Evolutionary conservation across 2,797 vertebrate species (phyloP).

Genomic region (Gastrophryne carolinensis): DNA sequence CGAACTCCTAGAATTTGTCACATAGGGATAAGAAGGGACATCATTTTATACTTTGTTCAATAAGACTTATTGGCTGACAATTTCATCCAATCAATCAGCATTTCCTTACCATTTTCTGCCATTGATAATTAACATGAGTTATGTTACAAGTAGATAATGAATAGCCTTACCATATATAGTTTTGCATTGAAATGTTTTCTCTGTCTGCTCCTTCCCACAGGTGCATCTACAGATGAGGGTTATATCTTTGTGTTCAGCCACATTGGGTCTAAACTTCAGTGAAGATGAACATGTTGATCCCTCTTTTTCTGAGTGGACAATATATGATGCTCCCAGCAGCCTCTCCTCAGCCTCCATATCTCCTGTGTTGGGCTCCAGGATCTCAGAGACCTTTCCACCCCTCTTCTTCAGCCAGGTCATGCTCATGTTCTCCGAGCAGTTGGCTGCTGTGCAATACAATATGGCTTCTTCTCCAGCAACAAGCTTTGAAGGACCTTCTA

Average conservation of each 20-base stretch:
- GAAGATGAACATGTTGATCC: not conserved
- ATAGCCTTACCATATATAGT: constrained; percentile 25
- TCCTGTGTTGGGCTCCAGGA: not conserved
- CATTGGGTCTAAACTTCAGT: constrained; percentile 21
- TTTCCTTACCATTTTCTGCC: not conserved
- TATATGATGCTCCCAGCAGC: constrained; percentile 7
- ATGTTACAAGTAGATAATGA: too few relatives aligned
- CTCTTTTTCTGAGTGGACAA: not conserved
- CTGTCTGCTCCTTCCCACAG: not conserved
- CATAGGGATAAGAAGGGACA: too few relatives aligned
- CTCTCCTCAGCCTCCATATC: not conserved
- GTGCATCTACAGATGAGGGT: constrained; percentile 30
- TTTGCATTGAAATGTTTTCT: constrained; percentile 9
- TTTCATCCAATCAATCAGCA: too few relatives aligned
- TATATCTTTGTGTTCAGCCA: constrained; percentile 7
- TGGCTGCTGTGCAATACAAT: not conserved
- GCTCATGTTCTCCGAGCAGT: not conserved
- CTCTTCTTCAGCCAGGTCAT: constrained; percentile 6
- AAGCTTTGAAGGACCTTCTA: constrained; percentile 10
- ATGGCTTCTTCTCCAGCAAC: constrained; percentile 14
- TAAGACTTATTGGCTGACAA: too few relatives aligned
- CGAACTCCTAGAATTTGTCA: too few relatives aligned
- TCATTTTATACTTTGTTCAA: too few relatives aligned
- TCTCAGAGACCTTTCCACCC: not conserved
- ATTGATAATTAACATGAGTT: too few relatives aligned